Percentiles rank a stretch among this genome's conserved stretches.
Conservation (phyloP, 64 coral and sea anemone genomes). For the Dendronephthya gigantea region DNA sequence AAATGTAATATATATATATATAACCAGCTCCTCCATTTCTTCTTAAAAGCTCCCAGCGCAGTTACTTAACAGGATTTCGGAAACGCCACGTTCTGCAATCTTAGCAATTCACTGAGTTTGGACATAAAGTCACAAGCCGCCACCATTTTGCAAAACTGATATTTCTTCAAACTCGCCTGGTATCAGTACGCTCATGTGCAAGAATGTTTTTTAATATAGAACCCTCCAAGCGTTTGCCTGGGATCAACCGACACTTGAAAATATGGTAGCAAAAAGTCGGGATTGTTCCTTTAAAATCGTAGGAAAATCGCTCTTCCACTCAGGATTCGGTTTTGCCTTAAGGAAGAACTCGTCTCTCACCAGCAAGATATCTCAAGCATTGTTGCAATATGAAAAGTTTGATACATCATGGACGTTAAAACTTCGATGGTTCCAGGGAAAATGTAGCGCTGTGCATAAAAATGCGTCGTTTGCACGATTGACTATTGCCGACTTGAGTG, state of each 20-base stretch:
- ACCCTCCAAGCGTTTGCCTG: conserved; percentile 31
- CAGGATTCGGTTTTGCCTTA: conserved; percentile 33
- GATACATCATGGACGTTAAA: conserved; percentile 24
- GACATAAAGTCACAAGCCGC: too few species aligned
- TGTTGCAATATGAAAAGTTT: conserved; percentile 26
- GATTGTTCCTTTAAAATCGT: conserved; percentile 31
- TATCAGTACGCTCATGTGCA: too few species aligned
- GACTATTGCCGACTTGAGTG: background rate
- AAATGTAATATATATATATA: too few species aligned
- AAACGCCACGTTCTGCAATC: too few species aligned
- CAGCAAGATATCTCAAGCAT: conserved; percentile 16
- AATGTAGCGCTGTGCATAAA: background rate
- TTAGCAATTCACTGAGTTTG: too few species aligned
- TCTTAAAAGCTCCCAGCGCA: too few species aligned
- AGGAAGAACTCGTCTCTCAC: conserved; percentile 39
- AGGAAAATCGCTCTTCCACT: conserved; percentile 50
- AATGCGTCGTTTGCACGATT: background rate
- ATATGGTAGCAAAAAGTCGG: background rate
- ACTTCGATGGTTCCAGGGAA: conserved; percentile 25
- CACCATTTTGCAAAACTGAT: too few species aligned
- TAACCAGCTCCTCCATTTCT: too few species aligned
- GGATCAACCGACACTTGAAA: conserved; percentile 39
- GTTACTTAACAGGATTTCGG: too few species aligned
- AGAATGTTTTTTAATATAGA: background rate
- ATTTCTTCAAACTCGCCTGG: too few species aligned